Evolutionary conservation across 2,113 vertebrate genomes (phyloP), one percentile per base, ranked within the genome.

Genomic region (Heloderma charlesbogerti): DNA sequence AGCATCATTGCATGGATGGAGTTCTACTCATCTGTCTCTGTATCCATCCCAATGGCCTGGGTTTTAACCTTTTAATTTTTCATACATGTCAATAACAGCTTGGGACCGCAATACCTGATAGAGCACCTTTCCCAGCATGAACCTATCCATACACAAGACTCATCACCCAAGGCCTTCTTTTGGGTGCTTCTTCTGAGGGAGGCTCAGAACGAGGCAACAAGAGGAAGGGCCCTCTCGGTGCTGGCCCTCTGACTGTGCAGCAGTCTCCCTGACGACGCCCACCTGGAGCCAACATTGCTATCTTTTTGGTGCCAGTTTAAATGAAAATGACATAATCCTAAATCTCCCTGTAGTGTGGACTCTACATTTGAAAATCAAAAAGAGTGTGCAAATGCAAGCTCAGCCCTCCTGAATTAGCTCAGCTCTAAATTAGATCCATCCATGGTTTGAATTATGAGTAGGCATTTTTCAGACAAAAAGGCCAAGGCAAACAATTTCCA

Each of bases 301-400:
- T 54, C 51, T 54, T 54, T 54, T 54, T 54, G 51, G 6, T 9
- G 10, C 51, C 51, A 54, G 51, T 4, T 54, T 6, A 54, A 54
- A 10, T 54, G 51, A 54, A 54, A 54, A 54, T 54, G 60, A 43
- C 4, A 78, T 37, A 45, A 22, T 2, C 25, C 75, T 48, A 27
- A 29, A 3, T 29, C 20, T 45, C 16, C 77, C 40, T 48, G 25
- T 79, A 77, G 51, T 54, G 18, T 25, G 40, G 37, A 18, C 40
- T 13, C 25, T 48, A 27, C 31, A 10, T 31, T 79, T 54, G 51
- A 3, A 13, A 29, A 69, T 22, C 31, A 29, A 57, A 29, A 81
- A 60, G 18, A 27, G 27, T 74, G 83, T 89, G 66, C 51, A 89
- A 83, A 84, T 84, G 45, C 27, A 74, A 88, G n/a, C 18, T 88